Conservation (phyloP, 2,113 vertebrate species). For the Pseudonaja textilis region DNA sequence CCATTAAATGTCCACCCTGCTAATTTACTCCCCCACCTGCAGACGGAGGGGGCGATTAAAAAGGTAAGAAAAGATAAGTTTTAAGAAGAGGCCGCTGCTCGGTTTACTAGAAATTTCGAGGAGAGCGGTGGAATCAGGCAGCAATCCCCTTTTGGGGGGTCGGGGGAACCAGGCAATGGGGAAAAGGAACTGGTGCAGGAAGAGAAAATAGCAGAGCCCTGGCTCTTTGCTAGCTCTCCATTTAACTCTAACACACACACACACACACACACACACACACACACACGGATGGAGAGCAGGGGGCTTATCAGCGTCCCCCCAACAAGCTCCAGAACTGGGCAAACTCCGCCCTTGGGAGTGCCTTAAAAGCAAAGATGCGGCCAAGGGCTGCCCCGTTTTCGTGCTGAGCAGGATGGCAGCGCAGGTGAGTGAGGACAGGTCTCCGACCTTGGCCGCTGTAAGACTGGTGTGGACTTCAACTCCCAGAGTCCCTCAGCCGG, state of each 20-base stretch:
- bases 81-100: too few relatives aligned
- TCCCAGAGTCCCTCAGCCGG: too few relatives aligned
- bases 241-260: too few relatives aligned
- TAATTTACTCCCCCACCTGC: accelerated
- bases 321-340: neutral
- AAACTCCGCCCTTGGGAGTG: neutral
- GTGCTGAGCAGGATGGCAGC: neutral
- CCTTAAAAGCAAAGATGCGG: neutral
- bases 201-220: accelerated
- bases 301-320: neutral
- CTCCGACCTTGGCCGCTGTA: too few relatives aligned
- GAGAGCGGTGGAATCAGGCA: neutral
- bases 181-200: neutral
- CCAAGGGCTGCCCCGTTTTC: neutral
- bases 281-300: neutral
- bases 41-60: neutral
- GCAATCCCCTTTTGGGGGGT: neutral
- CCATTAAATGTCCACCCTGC: neutral
- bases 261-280: too few relatives aligned
- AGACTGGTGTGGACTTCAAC: too few relatives aligned
- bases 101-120: neutral
- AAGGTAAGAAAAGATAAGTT: neutral
- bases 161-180: neutral
- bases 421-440: neutral
- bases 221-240: neutral